These are phyloP conservation scores for Eubucco bourcierii DNA, from an alignment of 2,113 vertebrate genomes.

Conservation along the genomic window DNA sequence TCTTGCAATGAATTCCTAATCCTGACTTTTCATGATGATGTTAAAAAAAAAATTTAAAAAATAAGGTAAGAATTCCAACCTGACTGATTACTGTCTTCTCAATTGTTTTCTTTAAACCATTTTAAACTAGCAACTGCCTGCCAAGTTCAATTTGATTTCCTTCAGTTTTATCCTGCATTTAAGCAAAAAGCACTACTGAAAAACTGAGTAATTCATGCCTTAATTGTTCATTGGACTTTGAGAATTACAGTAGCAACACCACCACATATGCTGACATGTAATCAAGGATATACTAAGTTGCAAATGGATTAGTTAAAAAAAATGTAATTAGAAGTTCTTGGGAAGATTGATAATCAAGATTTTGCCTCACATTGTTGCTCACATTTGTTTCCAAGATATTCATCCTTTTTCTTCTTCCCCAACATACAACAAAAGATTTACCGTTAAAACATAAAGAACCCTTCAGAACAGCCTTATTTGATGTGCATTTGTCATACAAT, in stretches of 20 bases:
- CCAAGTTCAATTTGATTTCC: neutral
- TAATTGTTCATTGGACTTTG: neutral
- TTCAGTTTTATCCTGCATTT: neutral
- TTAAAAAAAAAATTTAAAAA: neutral
- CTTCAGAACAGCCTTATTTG: neutral
- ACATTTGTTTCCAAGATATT: neutral
- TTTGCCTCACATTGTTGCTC: neutral
- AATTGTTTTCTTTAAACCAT: neutral
- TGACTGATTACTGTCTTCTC: neutral
- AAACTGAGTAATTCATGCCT: neutral
- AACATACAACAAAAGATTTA: neutral
- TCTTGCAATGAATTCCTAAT: neutral
- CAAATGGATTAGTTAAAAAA: neutral
- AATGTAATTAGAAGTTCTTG: neutral
- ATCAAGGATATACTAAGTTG: neutral
- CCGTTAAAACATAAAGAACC: neutral
- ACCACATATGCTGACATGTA: neutral
- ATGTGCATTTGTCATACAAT: neutral
- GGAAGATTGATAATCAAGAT: neutral
- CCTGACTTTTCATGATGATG: neutral
- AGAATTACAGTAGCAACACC: neutral
- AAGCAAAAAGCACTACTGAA: neutral
- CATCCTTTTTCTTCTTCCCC: neutral
- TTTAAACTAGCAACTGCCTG: neutral
- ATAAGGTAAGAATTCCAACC: neutral